Percentiles rank a stretch among this genome's conserved stretches.
These are phyloP conservation scores for Odontothrips loti DNA, from an alignment of 2,888 invertebrate genomes.

Conservation along the genomic window DNA sequence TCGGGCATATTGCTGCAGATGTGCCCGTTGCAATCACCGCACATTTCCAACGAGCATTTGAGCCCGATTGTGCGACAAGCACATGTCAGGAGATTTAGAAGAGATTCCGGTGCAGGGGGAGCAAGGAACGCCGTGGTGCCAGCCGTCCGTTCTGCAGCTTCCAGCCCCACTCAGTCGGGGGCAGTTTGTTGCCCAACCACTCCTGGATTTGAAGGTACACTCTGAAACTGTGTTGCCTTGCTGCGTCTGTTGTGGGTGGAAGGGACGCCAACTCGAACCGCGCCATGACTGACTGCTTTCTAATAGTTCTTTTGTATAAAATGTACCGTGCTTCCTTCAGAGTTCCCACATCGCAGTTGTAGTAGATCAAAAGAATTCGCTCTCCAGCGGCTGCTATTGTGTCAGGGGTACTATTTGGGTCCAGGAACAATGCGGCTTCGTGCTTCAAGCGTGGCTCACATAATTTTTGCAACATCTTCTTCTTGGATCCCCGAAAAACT, in stretches of 20 bases:
- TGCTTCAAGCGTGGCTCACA: not conserved
- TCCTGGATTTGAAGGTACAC: slow-evolving; percentile 41
- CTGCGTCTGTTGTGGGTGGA: slow-evolving; percentile 35
- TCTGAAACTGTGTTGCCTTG: slow-evolving; percentile 40
- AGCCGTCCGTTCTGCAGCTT: slow-evolving; percentile 38
- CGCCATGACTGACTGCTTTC: too few species aligned
- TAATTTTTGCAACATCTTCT: not conserved
- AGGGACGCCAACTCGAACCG: too few species aligned
- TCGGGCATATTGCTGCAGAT: too few species aligned
- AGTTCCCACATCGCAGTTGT: too few species aligned
- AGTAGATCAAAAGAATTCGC: not conserved
- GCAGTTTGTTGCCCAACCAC: slow-evolving; percentile 39
- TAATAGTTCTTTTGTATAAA: too few species aligned
- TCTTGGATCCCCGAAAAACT: not conserved
- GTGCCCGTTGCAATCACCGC: too few species aligned
- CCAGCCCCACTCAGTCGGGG: slow-evolving; percentile 41
- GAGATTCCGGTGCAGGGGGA: slow-evolving; percentile 40
- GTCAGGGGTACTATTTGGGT: not conserved
- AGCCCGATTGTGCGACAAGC: slow-evolving; percentile 35
- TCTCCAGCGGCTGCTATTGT: not conserved
- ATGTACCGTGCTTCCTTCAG: too few species aligned
- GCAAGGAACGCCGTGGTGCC: slow-evolving; percentile 36
- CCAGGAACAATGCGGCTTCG: not conserved
- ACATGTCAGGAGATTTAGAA: slow-evolving; percentile 41
- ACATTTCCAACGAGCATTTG: too few species aligned